Percentiles rank a stretch among this genome's conserved stretches.
Evolutionary conservation across 2,797 vertebrate genomes (phyloP).

Genomic region (Echiichthys vipera): DNA sequence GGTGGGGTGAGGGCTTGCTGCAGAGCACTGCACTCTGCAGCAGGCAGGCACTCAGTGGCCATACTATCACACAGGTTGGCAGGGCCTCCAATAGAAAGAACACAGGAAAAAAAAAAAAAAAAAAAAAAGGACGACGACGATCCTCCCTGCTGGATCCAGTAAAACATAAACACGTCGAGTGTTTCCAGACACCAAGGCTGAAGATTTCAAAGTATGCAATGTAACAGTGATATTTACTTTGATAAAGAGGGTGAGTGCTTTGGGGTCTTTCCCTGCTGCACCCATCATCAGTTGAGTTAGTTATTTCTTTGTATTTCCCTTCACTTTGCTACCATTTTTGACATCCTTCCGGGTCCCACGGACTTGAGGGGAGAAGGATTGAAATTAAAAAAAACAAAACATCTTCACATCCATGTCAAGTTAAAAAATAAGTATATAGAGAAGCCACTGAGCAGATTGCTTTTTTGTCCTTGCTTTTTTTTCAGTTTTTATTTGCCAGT

Average conservation of each 20-base stretch:
- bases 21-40: conserved; percentile 79
- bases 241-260: conserved; percentile 67
- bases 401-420: conserved; percentile 77
- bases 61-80: conserved; percentile 83
- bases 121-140: conserved; percentile 40
- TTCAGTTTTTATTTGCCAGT: conserved; percentile 74
- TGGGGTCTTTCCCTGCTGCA: conserved; percentile 54
- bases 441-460: conserved; percentile 81
- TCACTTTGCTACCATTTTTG: conserved; percentile 84
- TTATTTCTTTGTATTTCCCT: conserved; percentile 78
- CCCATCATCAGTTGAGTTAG: conserved; percentile 60
- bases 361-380: conserved; percentile 73
- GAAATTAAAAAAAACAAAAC: conserved; percentile 28
- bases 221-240: conserved; percentile 86
- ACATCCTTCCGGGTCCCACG: conserved; percentile 78
- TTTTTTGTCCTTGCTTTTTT: conserved; percentile 71
- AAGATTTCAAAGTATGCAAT: conserved; percentile 80
- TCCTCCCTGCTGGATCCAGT: conserved; percentile 73
- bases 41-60: conserved; percentile 89
- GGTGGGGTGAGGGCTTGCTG: conserved; percentile 68
- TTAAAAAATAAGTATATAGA: conserved; percentile 76
- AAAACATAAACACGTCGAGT: conserved; percentile 61
- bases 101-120: conserved; percentile 16
- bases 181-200: conserved; percentile 81
- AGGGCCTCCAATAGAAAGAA: conserved; percentile 72